These are phyloP conservation scores for Drosophila mimica DNA, from an alignment of 2,888 invertebrate species.

Conservation along the genomic window DNA sequence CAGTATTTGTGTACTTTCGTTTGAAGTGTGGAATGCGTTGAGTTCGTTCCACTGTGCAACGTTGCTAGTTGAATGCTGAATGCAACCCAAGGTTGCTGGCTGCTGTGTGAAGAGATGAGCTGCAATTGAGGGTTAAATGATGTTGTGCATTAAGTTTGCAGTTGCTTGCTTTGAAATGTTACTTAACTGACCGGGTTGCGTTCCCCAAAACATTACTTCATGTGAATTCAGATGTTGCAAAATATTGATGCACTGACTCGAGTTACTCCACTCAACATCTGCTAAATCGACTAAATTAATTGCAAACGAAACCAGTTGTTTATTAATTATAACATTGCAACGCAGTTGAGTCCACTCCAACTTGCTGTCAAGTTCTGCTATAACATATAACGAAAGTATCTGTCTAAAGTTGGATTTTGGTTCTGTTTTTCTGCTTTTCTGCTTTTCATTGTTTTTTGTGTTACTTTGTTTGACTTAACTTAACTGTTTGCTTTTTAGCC, in stretches of 20 bases:
- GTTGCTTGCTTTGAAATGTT: slow-evolving; percentile 28
- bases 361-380: neutral
- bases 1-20: neutral
- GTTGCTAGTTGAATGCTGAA: slow-evolving; percentile 15
- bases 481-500: slow-evolving; percentile 19
- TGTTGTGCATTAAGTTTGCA: slow-evolving; percentile 37
- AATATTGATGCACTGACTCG: neutral
- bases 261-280: neutral
- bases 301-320: neutral
- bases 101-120: slow-evolving; percentile 7
- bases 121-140: slow-evolving; percentile 34
- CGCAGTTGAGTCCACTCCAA: neutral
- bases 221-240: slow-evolving; percentile 22
- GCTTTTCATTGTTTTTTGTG: neutral
- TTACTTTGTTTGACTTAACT: neutral
- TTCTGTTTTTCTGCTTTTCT: neutral
- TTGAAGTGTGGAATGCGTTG: no score
- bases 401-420: neutral
- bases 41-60: slow-evolving; percentile 17
- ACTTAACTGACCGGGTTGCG: slow-evolving; percentile 14
- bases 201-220: slow-evolving; percentile 3
- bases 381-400: neutral
- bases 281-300: neutral
- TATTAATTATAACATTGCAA: neutral
- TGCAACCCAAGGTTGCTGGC: slow-evolving; percentile 9